Percentiles rank a stretch among this genome's conserved stretches.
These are phyloP conservation scores for Aix galericulata DNA, from an alignment of 2,113 vertebrate species.

Conservation along the genomic window DNA sequence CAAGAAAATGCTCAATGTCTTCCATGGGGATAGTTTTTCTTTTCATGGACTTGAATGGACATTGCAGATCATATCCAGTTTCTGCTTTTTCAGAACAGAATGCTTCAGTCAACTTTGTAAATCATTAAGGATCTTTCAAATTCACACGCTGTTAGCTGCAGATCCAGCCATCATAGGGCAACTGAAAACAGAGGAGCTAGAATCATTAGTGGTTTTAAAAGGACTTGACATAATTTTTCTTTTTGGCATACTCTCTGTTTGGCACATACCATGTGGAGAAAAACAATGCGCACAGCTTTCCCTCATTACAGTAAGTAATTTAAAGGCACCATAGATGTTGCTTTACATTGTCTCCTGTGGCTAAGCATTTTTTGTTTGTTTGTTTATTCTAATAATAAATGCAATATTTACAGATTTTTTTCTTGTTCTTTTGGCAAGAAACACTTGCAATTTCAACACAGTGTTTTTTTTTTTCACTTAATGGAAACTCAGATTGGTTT, in stretches of 20 bases:
- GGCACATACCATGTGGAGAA: not conserved
- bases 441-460: not conserved
- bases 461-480: not conserved
- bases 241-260: not conserved
- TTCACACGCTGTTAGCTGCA: not conserved
- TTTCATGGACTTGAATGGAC: not conserved
- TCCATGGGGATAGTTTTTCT: not conserved
- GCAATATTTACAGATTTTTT: not conserved
- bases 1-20: not conserved
- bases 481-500: not conserved
- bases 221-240: not conserved
- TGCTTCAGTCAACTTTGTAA: not conserved
- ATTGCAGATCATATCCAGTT: not conserved
- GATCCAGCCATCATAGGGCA: not conserved
- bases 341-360: not conserved
- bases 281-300: not conserved
- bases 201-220: not conserved
- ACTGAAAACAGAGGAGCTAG: not conserved
- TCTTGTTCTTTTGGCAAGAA: not conserved
- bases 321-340: not conserved
- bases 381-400: not conserved
- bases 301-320: not conserved
- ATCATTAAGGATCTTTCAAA: not conserved
- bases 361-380: not conserved
- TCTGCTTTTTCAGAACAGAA: not conserved